These are phyloP conservation scores for Melinopterus prodromus DNA, from an alignment of 2,888 invertebrate genomes.

Conservation along the genomic window DNA sequence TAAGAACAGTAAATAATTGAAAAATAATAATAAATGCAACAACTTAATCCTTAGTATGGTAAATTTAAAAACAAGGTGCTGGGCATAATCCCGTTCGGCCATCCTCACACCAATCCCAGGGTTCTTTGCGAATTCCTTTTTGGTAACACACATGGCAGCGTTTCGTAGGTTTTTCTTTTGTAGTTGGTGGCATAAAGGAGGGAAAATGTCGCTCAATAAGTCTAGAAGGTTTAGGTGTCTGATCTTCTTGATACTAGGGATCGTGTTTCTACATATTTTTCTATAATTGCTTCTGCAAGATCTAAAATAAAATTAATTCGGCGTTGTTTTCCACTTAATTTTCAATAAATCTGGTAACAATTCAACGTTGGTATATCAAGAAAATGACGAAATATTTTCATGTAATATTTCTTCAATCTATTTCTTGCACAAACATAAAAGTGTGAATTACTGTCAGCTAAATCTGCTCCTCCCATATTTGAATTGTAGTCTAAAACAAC, in stretches of 20 bases:
- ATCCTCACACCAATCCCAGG: background rate
- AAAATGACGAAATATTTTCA: constrained; percentile 21
- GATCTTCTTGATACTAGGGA: background rate
- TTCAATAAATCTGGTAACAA: constrained; percentile 13
- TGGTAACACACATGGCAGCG: constrained; percentile 49
- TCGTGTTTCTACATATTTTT: constrained; percentile 16
- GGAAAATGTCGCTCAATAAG: constrained; percentile 18
- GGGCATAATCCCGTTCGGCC: background rate
- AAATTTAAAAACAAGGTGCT: constrained; percentile 12
- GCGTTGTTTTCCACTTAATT: background rate
- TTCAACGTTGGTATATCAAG: constrained; percentile 18
- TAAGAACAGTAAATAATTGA: too few species aligned
- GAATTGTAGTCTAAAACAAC: constrained; percentile 6
- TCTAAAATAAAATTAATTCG: constrained; percentile 18
- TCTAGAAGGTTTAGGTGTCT: constrained; percentile 10
- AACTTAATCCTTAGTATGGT: background rate
- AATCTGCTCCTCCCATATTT: constrained; percentile 19
- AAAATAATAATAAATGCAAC: too few species aligned
- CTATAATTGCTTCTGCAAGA: constrained; percentile 20
- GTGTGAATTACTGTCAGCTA: constrained; percentile 19
- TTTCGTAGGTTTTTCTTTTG: constrained; percentile 41
- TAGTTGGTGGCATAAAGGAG: constrained; percentile 15
- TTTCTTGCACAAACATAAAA: constrained; percentile 21
- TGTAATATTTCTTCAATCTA: constrained; percentile 16
- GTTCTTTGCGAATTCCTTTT: background rate